These are phyloP conservation scores for Sebastes umbrosus DNA, from an alignment of 2,797 vertebrate genomes.

Conservation along the genomic window DNA sequence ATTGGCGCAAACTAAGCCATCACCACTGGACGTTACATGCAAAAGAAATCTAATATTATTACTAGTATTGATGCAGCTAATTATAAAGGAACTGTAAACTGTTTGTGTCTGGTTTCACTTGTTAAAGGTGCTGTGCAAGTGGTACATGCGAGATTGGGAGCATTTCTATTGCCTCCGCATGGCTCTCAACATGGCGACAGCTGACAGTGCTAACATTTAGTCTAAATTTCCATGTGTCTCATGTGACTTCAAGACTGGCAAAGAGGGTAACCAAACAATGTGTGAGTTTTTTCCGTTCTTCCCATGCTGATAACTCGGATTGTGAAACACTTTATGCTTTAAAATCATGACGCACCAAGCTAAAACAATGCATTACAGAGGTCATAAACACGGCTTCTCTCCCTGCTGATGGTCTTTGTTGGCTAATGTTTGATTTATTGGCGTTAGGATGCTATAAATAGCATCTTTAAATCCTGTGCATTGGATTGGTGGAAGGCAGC, in stretches of 20 bases:
- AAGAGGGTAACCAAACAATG: not conserved
- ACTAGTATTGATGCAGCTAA: too few relatives aligned
- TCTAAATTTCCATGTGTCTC: not conserved
- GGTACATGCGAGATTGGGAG: too few relatives aligned
- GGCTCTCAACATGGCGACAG: too few relatives aligned
- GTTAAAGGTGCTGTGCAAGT: too few relatives aligned
- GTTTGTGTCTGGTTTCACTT: too few relatives aligned
- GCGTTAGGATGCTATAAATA: slow-evolving; percentile 9
- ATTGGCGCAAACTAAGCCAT: not conserved
- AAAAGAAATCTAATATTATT: too few relatives aligned
- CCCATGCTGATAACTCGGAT: not conserved
- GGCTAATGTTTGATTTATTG: slow-evolving; percentile 22
- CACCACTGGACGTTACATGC: too few relatives aligned
- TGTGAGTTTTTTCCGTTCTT: not conserved
- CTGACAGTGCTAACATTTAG: not conserved
- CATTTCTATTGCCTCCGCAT: too few relatives aligned
- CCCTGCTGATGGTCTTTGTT: not conserved
- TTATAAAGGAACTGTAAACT: too few relatives aligned
- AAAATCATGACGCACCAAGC: not conserved
- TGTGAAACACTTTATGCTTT: not conserved
- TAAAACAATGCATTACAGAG: not conserved
- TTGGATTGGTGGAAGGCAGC: not conserved
- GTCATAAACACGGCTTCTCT: not conserved
- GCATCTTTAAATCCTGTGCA: not conserved
- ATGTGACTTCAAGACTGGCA: not conserved